Conservation (phyloP, 2,113 vertebrate genomes). For the Elachura formosa region DNA sequence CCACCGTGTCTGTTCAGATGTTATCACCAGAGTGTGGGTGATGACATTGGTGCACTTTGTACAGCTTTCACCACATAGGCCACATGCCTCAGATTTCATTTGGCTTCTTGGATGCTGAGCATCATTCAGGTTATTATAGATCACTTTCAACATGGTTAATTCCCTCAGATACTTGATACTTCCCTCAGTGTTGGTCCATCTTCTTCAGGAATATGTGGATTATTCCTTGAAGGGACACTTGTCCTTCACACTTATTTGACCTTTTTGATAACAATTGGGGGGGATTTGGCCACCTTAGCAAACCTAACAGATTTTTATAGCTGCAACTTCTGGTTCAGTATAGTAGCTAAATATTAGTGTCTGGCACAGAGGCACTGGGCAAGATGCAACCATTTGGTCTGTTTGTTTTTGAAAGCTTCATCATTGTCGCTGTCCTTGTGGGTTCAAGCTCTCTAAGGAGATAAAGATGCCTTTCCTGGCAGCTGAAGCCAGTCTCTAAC, state of each 20-base stretch:
- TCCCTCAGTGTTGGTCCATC: neutral
- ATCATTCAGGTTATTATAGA: neutral
- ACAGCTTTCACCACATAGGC: fast-evolving
- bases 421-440: neutral
- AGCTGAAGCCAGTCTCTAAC: neutral
- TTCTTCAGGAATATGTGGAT: neutral
- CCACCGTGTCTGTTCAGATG: neutral
- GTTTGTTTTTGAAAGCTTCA: slow-evolving; percentile 28
- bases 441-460: slow-evolving; percentile 14
- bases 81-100: neutral
- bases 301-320: neutral
- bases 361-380: neutral
- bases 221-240: neutral
- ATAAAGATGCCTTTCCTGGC: neutral
- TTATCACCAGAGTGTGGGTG: neutral
- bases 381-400: neutral
- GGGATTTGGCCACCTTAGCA: neutral
- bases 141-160: neutral
- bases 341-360: neutral
- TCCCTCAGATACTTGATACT: neutral
- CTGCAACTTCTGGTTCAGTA: neutral
- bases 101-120: neutral
- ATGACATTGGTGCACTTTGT: neutral
- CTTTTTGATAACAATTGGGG: neutral
- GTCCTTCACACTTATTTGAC: neutral